Conservation (phyloP, 2,888 invertebrate genomes). For the Lycophotia porphyrea region DNA sequence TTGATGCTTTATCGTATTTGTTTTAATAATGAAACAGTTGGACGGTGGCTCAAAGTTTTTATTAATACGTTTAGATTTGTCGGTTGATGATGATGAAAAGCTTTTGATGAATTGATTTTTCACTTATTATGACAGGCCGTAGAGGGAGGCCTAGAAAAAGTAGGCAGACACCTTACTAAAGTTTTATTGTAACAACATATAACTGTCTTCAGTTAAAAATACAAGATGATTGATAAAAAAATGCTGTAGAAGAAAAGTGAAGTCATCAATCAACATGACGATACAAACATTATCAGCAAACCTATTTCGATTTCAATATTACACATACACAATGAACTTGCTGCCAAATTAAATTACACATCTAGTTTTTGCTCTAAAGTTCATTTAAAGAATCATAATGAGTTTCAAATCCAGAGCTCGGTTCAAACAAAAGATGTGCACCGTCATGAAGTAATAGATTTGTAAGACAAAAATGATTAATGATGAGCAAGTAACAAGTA, state of each 20-base stretch:
- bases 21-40: conserved; percentile 55
- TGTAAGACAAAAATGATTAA: conserved; percentile 65
- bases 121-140: not conserved
- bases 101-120: not conserved
- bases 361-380: conserved; percentile 21
- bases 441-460: conserved; percentile 63
- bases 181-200: not conserved
- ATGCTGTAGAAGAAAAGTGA: not conserved
- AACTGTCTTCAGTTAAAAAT: not conserved
- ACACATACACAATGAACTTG: conserved; percentile 12
- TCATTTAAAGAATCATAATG: conserved; percentile 49
- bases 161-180: not conserved
- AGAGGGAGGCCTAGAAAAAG: not conserved
- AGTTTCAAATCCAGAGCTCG: conserved; percentile 45
- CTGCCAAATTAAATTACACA: conserved; percentile 41
- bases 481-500: conserved; percentile 60
- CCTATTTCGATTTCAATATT: conserved; percentile 17
- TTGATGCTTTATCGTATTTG: conserved; percentile 60
- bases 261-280: conserved; percentile 13
- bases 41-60: conserved; percentile 27
- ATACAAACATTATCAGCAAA: conserved; percentile 18
- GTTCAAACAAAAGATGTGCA: conserved; percentile 51
- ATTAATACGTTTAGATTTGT: conserved; percentile 35
- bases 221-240: not conserved
- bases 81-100: not conserved